phyloP scores from a whole-genome alignment of 2,888 invertebrate genomes.

The Pseudeuparius sepicola region DNA sequence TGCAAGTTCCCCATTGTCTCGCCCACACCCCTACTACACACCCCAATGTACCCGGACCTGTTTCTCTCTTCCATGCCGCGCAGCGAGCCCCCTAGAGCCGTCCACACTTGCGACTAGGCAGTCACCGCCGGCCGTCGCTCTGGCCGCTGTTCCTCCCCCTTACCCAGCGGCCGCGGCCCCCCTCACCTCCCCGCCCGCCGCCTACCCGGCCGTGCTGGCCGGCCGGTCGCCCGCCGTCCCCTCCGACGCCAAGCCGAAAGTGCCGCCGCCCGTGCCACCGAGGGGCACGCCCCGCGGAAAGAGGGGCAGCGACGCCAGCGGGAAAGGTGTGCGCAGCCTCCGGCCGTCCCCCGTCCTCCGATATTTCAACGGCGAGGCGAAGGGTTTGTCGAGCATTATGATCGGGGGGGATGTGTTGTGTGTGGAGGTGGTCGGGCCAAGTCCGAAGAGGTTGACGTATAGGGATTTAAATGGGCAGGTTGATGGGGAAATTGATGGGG shows the following conservation, averaged over 20 bases:
- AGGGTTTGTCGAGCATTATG: background rate
- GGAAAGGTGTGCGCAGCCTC: slow-evolving; percentile 34
- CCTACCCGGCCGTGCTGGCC: slow-evolving; percentile 67
- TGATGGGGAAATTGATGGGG: slow-evolving; percentile 2
- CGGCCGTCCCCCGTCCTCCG: slow-evolving; percentile 10
- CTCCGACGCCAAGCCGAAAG: slow-evolving; percentile 55
- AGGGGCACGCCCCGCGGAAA: slow-evolving; percentile 65
- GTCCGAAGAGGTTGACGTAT: slow-evolving; percentile 4
- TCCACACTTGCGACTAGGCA: too few relatives aligned
- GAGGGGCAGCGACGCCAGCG: slow-evolving; percentile 40
- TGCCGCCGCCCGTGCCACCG: slow-evolving; percentile 83
- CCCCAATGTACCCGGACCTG: slow-evolving; percentile 18
- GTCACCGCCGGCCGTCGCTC: too few relatives aligned
- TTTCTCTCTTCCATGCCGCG: slow-evolving; percentile 9
- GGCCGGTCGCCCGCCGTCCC: slow-evolving; percentile 45
- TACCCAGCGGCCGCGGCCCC: too few relatives aligned
- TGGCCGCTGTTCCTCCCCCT: too few relatives aligned
- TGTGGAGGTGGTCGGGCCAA: slow-evolving; percentile 3
- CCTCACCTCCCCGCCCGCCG: slow-evolving; percentile 47
- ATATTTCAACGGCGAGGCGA: slow-evolving; percentile 9
- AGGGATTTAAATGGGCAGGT: slow-evolving; percentile 8
- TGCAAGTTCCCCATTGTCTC: too few relatives aligned
- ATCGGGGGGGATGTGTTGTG: slow-evolving; percentile 5
- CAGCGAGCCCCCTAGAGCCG: slow-evolving; percentile 14
- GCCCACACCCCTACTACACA: slow-evolving; percentile 8